Conservation (phyloP, 2,888 invertebrate genomes). For the Phaedon cochleariae region DNA sequence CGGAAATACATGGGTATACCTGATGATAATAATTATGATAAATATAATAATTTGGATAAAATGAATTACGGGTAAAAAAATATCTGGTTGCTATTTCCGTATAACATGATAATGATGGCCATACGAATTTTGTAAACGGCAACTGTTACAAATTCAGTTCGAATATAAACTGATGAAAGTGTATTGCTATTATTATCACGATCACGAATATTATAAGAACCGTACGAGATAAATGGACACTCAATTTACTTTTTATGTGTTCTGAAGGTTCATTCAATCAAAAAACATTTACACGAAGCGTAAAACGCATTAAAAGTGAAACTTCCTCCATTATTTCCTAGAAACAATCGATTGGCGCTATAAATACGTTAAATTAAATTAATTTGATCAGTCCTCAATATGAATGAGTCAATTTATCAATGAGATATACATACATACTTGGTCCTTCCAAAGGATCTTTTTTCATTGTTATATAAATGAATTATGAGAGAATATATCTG, state of each 20-base stretch:
- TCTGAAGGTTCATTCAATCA: neutral
- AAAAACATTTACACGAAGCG: conserved; percentile 14
- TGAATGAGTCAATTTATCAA: neutral
- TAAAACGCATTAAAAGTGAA: conserved; percentile 21
- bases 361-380: neutral
- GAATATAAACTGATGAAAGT: neutral
- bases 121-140: too few species aligned
- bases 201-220: neutral
- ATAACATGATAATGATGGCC: too few species aligned
- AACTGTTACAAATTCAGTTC: neutral
- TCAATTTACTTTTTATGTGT: neutral
- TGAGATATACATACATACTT: too few species aligned
- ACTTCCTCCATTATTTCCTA: conserved; percentile 19
- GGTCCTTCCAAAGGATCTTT: too few species aligned
- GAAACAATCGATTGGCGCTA: neutral
- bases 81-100: neutral
- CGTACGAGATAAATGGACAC: neutral
- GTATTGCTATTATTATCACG: neutral
- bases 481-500: too few species aligned
- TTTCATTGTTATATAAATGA: too few species aligned
- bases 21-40: too few species aligned
- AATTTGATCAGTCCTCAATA: neutral
- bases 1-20: too few species aligned
- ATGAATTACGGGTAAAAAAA: too few species aligned
- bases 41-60: too few species aligned